Conservation (phyloP, 2,113 vertebrate genomes). For the Xenus cinereus region DNA sequence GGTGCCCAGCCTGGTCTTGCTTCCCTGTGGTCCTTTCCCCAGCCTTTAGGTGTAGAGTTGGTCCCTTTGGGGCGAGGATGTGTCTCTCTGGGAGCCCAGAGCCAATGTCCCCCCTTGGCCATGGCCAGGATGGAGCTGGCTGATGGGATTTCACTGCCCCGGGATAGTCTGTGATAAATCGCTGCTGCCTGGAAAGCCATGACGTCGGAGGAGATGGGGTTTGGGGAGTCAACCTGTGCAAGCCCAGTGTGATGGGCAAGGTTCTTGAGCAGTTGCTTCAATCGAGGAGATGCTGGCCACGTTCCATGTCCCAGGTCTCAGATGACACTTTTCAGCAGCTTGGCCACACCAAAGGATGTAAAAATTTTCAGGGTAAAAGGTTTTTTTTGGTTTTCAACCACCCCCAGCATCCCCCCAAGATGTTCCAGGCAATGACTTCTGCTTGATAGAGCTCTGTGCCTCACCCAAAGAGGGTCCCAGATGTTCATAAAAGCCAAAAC, state of each 20-base stretch:
- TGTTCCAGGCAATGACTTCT: background rate
- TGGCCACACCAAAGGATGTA: background rate
- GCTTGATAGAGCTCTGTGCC: background rate
- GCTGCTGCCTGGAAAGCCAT: background rate
- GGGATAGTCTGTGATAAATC: background rate
- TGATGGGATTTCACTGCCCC: background rate
- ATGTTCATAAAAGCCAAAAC: background rate
- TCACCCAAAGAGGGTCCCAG: background rate
- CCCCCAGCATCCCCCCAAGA: background rate
- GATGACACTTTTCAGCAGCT: background rate
- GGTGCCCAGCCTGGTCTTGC: background rate
- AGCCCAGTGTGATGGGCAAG: no score
- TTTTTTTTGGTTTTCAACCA: background rate
- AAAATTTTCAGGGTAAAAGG: background rate
- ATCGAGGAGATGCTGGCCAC: background rate
- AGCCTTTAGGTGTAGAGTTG: background rate
- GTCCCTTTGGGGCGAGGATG: background rate
- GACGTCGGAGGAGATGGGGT: background rate
- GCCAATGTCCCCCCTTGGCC: background rate
- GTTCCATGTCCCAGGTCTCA: background rate
- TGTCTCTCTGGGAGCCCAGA: background rate
- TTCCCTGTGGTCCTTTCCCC: background rate
- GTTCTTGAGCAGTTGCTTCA: background rate
- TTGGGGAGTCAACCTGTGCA: background rate
- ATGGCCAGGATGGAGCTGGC: accelerated